Evolutionary conservation across 2,797 vertebrate genomes (phyloP), one percentile per base, ranked within the genome.

Genomic region (Rhyacichthys aspro): DNA sequence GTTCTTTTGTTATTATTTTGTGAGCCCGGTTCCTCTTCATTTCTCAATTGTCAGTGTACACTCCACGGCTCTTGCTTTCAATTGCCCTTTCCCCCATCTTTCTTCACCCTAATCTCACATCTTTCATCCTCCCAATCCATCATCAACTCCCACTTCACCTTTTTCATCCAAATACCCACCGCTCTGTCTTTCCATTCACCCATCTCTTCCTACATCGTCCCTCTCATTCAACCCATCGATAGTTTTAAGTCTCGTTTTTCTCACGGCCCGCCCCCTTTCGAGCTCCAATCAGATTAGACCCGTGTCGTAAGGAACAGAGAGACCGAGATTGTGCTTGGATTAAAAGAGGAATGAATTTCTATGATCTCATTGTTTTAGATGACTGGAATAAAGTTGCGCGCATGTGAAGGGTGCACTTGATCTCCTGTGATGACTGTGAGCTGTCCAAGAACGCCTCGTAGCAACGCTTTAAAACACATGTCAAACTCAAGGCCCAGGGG

Each of bases 281-380:
- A 5, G 64, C 19, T 55, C 42, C 71, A 19, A 63, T 74, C 73
- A 85, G 89, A 87, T 90, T 88, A 89, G 47, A 61, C 67, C 70
- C 11, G 72, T 55, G 81, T 83, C 79, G 81, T 67, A 78, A 82
- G 79, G 74, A 78, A 74, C 39, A 69, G 78, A 72, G 74, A 70
- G 70, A 60, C 68, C 57, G 73, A 84, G 80, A 88, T 88, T 89
- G 87, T 9, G 16, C 57, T 65, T 81, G 86, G 87, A 91, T 91
- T 91, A 89, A 70, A 47, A 57, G 11, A 5, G 82, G 78, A 86
- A 87, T 83, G 79, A 83, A 86, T 86, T 87, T 87, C 76, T 79
- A 78, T 87, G 87, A 90, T 90, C 86, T 90, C 77, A 85, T 89
- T 89, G 88, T 88, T 90, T 70, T 16, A 72, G 72, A 73, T 23